These are phyloP conservation scores for Uropetala carovei DNA, from an alignment of 2,888 invertebrate genomes.

Conservation along the genomic window DNA sequence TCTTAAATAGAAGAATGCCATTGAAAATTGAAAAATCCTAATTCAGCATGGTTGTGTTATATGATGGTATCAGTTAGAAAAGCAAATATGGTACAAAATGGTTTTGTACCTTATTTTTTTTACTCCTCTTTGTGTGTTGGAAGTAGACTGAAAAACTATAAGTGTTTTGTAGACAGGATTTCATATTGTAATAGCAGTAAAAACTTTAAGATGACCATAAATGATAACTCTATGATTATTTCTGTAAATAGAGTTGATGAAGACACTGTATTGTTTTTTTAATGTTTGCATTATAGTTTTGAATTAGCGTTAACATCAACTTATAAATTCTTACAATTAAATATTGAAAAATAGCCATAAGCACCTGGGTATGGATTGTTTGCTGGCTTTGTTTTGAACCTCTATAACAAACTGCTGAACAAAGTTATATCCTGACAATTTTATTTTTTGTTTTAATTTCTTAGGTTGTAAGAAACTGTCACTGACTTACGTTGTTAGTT, in stretches of 20 bases:
- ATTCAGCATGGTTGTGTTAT: conserved; percentile 53
- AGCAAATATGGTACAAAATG: conserved; percentile 42
- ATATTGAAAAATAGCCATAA: not conserved
- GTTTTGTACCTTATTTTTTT: conserved; percentile 54
- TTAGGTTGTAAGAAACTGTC: no score
- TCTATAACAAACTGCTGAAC: not conserved
- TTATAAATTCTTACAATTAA: not conserved
- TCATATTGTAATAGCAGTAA: conserved; percentile 33
- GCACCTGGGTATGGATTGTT: not conserved
- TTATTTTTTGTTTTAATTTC: no score
- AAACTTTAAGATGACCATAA: not conserved
- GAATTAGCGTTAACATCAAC: not conserved
- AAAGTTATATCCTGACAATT: not conserved
- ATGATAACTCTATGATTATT: conserved; percentile 5
- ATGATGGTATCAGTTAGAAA: conserved; percentile 18
- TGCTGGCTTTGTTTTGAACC: not conserved
- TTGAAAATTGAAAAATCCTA: not conserved
- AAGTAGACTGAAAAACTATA: conserved; percentile 36
- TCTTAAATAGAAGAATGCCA: not conserved
- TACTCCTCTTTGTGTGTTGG: conserved; percentile 54
- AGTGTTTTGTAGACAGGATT: conserved; percentile 36
- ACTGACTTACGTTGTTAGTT: not conserved
- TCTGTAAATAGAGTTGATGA: conserved; percentile 22
- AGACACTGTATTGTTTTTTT: conserved; percentile 1
- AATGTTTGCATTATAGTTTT: conserved; percentile 38